A percentile compares a stretch with the other conserved stretches of the same genome.
Conservation (phyloP, 2,113 vertebrate species). For the Engystomops pustulosus region DNA sequence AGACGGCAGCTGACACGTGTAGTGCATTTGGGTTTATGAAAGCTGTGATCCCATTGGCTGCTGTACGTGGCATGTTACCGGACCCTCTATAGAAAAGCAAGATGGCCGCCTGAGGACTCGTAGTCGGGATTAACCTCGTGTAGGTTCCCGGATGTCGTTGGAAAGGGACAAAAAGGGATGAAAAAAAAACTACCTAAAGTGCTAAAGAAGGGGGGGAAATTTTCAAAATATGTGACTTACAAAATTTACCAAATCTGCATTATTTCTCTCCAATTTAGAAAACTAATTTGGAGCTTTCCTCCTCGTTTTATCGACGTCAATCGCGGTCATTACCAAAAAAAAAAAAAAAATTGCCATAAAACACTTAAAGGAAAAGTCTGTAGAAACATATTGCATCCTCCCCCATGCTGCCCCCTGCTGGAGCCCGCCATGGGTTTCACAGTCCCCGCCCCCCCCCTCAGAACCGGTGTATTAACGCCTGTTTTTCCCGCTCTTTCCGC, state of each 20-base stretch:
- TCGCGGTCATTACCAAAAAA: neutral
- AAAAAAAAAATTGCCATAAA: too few species aligned
- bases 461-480: constrained; percentile 84
- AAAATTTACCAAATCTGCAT: constrained; percentile 33
- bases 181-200: constrained; percentile 47
- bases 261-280: neutral
- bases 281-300: neutral
- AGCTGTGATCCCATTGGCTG: too few species aligned
- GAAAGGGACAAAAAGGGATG: too few species aligned
- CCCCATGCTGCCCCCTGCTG: constrained; percentile 18
- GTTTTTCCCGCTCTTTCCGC: constrained; percentile 77
- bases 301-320: neutral
- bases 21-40: too few species aligned
- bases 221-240: neutral
- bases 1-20: too few species aligned
- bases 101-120: too few species aligned
- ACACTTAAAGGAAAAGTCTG: constrained; percentile 15
- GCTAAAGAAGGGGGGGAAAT: constrained; percentile 36
- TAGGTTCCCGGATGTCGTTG: too few species aligned
- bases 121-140: too few species aligned
- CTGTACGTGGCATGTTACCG: too few species aligned
- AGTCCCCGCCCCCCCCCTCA: too few species aligned
- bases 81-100: too few species aligned
- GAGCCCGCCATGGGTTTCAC: neutral
- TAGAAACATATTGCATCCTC: constrained; percentile 45